Evolutionary conservation across 2,888 invertebrate species (phyloP).

Genomic region (Ophonus ardosiacus): DNA sequence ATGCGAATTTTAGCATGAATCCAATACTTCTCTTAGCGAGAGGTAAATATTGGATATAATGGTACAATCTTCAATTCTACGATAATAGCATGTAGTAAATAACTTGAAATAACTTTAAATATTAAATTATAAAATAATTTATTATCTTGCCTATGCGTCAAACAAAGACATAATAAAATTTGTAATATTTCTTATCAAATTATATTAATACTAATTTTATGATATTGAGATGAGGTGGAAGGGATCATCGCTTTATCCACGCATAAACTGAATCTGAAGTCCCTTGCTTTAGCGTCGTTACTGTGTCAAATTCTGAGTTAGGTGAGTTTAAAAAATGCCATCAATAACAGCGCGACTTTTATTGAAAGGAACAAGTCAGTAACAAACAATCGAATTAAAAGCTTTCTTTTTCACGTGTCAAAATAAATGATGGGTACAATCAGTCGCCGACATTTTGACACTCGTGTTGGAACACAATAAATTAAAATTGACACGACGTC

Average conservation of each 20-base stretch:
- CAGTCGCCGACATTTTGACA: conserved; percentile 28
- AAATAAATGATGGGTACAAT: conserved; percentile 30
- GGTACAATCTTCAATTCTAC: no score
- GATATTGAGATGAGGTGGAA: neutral
- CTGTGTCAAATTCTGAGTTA: neutral
- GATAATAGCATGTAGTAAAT: no score
- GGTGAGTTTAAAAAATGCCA: neutral
- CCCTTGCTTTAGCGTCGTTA: neutral
- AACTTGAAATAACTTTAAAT: no score
- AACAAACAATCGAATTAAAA: conserved; percentile 33
- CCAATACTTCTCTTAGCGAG: no score
- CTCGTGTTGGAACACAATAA: conserved; percentile 8
- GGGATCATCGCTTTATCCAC: neutral
- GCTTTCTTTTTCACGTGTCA: conserved; percentile 24
- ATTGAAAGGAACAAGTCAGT: neutral
- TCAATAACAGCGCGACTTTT: neutral
- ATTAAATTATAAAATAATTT: no score
- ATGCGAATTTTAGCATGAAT: no score
- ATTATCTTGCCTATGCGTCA: no score
- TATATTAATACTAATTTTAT: no score
- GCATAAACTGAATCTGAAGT: neutral
- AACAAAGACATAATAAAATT: no score
- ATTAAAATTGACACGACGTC: conserved; percentile 26
- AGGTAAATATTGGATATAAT: no score
- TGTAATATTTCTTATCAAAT: no score